Percentiles rank a stretch among this genome's conserved stretches.
Conservation (phyloP, 2,797 vertebrate genomes). For the Kryptolebias ocellatus region DNA sequence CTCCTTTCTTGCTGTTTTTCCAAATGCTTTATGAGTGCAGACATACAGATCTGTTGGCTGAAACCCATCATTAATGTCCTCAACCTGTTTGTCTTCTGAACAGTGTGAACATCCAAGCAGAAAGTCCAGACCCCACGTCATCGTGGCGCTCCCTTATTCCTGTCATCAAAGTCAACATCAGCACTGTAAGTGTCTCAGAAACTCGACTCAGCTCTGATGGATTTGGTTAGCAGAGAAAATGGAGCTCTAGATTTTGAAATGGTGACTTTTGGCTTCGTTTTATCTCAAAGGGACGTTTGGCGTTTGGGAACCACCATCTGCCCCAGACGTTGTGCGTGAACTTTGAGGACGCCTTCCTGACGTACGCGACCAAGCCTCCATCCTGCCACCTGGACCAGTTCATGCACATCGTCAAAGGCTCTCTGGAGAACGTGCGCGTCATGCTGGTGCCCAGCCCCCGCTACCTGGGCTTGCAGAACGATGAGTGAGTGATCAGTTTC, state of each 20-base stretch:
- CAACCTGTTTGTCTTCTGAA: slow-evolving; percentile 4
- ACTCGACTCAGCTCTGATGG: background rate
- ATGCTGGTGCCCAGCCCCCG: slow-evolving; percentile 98
- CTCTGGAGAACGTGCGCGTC: slow-evolving; percentile 95
- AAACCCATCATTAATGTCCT: slow-evolving; percentile 2
- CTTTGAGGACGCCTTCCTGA: slow-evolving; percentile 97
- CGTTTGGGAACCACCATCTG: slow-evolving; percentile 97
- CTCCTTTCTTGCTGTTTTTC: background rate
- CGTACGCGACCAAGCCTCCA: slow-evolving; percentile 96
- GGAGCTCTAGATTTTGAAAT: background rate
- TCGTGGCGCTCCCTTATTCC: slow-evolving; percentile 99
- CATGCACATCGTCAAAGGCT: slow-evolving; percentile 98
- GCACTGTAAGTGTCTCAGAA: slow-evolving; percentile 87
- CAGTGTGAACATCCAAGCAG: slow-evolving; percentile 91
- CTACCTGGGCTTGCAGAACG: slow-evolving; percentile 94
- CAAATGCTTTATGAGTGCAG: background rate
- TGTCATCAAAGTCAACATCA: slow-evolving; percentile 98
- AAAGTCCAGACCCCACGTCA: slow-evolving; percentile 90
- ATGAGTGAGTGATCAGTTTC: slow-evolving; percentile 86
- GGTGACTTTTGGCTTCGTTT: background rate
- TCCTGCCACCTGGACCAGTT: slow-evolving; percentile 97
- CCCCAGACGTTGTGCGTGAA: slow-evolving; percentile 96
- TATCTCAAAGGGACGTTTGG: slow-evolving; percentile 89
- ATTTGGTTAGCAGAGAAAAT: background rate
- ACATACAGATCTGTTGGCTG: background rate